Conservation (phyloP, 2,888 invertebrate species). For the Eledone cirrhosa region DNA sequence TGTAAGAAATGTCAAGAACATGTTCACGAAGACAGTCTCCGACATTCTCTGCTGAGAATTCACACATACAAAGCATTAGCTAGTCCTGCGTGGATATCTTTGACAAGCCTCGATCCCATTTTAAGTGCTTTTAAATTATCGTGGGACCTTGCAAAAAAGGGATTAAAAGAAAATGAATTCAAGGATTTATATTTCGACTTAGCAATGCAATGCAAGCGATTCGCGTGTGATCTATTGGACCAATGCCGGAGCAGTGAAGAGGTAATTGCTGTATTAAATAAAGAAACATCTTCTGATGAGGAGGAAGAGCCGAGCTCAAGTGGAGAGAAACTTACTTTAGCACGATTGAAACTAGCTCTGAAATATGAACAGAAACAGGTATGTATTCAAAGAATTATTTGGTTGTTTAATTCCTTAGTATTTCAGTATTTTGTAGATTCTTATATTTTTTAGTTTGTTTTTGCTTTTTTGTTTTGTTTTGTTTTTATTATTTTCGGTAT, state of each 20-base stretch:
- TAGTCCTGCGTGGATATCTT: slow-evolving; percentile 71
- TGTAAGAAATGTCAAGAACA: slow-evolving; percentile 67
- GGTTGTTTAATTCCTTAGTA: no score
- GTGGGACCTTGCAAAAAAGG: slow-evolving; percentile 70
- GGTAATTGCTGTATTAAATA: slow-evolving; percentile 70
- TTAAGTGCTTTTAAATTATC: slow-evolving; percentile 70
- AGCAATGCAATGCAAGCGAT: slow-evolving; percentile 70
- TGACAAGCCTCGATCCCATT: slow-evolving; percentile 71
- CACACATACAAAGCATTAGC: slow-evolving; percentile 71
- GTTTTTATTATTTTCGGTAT: no score
- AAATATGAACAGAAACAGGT: slow-evolving; percentile 72
- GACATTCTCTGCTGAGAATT: slow-evolving; percentile 70
- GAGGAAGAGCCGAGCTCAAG: slow-evolving; percentile 58
- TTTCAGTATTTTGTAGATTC: neutral
- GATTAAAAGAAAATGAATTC: slow-evolving; percentile 70
- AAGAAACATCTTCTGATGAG: slow-evolving; percentile 58
- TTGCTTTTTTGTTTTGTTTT: no score
- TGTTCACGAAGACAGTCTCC: slow-evolving; percentile 68
- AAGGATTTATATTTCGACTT: slow-evolving; percentile 69
- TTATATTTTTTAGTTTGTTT: no score
- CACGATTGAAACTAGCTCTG: slow-evolving; percentile 70
- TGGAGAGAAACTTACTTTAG: slow-evolving; percentile 61
- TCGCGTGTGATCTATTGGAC: slow-evolving; percentile 70
- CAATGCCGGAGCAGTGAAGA: slow-evolving; percentile 71
- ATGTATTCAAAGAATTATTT: slow-evolving; percentile 26